These are phyloP conservation scores for Podarcis muralis DNA, from an alignment of 2,113 vertebrate species.

Conservation along the genomic window DNA sequence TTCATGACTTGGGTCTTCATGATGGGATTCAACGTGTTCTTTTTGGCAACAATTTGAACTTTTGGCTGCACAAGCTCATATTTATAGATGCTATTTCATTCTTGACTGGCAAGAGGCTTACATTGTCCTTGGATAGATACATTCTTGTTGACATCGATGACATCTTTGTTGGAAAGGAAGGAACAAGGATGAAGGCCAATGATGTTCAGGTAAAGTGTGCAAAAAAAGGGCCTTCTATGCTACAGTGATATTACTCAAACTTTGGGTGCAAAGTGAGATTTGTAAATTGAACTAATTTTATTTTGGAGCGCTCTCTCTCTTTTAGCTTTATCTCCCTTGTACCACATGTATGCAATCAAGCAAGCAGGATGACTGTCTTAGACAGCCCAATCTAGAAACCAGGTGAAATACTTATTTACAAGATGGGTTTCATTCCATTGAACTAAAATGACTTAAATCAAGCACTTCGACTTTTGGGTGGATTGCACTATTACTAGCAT, in stretches of 20 bases:
- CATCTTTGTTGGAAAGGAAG: conserved; percentile 85
- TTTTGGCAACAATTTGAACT: conserved; percentile 81
- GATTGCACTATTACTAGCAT: neutral
- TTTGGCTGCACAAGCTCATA: conserved; percentile 84
- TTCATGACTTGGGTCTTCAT: conserved; percentile 80
- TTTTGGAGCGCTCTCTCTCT: neutral
- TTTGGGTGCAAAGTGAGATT: neutral
- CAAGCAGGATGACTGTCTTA: neutral
- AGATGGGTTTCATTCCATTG: neutral
- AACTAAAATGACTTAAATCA: neutral
- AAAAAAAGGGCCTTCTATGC: neutral
- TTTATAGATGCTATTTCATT: conserved; percentile 82
- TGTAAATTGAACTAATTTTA: neutral
- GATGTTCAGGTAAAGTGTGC: conserved; percentile 79
- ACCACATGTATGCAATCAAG: neutral
- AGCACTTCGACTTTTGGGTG: neutral
- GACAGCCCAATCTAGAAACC: neutral
- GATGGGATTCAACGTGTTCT: conserved; percentile 82
- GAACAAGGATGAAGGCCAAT: conserved; percentile 82
- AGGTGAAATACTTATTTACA: neutral
- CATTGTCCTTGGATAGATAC: conserved; percentile 80
- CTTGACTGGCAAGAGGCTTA: conserved; percentile 77
- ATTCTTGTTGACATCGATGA: conserved; percentile 85
- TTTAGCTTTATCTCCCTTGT: neutral
- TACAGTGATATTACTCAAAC: neutral